Evolutionary conservation across 2,113 vertebrate genomes (phyloP), one percentile per base, ranked within the genome.

Genomic region (Rhynchomys soricoides): DNA sequence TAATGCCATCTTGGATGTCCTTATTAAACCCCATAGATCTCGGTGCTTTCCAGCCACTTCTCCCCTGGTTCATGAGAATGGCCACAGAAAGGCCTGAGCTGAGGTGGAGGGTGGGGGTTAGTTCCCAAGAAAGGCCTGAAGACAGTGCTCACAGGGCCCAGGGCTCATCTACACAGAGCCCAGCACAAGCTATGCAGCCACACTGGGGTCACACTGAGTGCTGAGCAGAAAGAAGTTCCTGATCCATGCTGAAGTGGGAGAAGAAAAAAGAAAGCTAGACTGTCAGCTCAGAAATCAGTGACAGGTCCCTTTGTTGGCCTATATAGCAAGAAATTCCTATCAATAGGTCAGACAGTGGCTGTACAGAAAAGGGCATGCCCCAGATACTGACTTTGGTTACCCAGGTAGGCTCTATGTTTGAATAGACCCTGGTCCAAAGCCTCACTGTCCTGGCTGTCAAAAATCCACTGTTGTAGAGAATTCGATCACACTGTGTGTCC

Each of bases 21-120:
- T 97, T 98, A 98, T 98, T 97, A 97, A 97, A 97, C 93, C 57
- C 82, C 96, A 97, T 96, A 91, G 91, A 95, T 97, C 97, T 97
- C 94, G 15, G 10, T 40, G 48, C 52, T 83, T 85, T 62, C 66
- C 75, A 29, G 10, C 45, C 3, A 5, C 71, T 45, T 55, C 45
- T n/a, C 74, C 82, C 43, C 52, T 70, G 31, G 45, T 17, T 71
- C 45, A 19, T 68, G 26, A 79, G 43, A 43, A 43, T 11, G 62
- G 52, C 70, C 92, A 26, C 8, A 40, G 77, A 5, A 94, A 89
- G 59, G 45, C 43, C 74, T 3, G n/a, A 13, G 16, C 0, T 0
- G 43, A 79, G 40, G 21, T 31, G 45, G 40, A 86, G 70, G 50
- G 9, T 43, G 29, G 68, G 19, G 24, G 55, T 21, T 19, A 22